Percentiles rank a stretch among this genome's conserved stretches.
Conservation (phyloP, 1,140 invertebrate species). For the Heliconius hermathena region DNA sequence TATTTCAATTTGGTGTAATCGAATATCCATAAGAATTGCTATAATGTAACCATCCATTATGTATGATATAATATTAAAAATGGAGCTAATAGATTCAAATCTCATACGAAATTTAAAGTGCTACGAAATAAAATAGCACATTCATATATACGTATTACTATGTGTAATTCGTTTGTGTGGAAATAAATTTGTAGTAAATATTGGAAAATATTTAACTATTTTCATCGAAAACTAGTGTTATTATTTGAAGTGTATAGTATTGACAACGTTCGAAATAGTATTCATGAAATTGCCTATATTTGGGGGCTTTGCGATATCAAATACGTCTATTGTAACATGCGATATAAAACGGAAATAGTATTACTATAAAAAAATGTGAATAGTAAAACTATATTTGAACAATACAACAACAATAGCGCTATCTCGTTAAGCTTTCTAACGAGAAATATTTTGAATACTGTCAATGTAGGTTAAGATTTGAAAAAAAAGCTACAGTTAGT, state of each 20-base stretch:
- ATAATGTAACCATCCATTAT: not conserved
- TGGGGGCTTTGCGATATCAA: not conserved
- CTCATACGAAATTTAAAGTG: no score
- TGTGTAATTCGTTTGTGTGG: not conserved
- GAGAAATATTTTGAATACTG: not conserved
- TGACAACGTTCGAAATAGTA: not conserved
- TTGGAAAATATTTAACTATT: not conserved
- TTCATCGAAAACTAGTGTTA: not conserved
- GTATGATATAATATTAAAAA: no score
- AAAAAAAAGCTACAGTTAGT: not conserved
- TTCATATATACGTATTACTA: no score
- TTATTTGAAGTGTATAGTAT: not conserved
- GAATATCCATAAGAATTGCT: not conserved
- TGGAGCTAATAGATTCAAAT: no score
- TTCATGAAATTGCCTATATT: not conserved
- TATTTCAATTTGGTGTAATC: not conserved
- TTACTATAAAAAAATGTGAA: constrained; percentile 1
- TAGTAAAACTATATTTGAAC: not conserved
- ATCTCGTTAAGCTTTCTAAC: not conserved
- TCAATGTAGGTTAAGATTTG: constrained; percentile 1
- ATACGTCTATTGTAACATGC: not conserved
- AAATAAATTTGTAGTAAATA: not conserved
- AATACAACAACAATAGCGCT: not conserved
- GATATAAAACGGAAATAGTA: not conserved
- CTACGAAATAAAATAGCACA: not conserved